A percentile compares a stretch with the other conserved stretches of the same genome.
Conservation (phyloP, 2,797 vertebrate species). For the Argya squamiceps region DNA sequence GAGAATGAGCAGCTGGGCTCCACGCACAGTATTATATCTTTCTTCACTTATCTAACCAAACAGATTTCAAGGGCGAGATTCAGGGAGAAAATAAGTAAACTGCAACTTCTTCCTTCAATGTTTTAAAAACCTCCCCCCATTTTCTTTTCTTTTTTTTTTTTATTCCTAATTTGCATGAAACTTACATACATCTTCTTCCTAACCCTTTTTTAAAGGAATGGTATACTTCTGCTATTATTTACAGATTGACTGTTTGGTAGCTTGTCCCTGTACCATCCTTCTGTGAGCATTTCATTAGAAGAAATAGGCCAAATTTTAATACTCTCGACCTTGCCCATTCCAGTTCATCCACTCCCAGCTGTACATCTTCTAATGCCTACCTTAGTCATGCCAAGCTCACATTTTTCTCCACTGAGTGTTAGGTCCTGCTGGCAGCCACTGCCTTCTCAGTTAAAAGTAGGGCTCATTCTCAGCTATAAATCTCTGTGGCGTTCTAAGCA, state of each 20-base stretch:
- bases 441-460: slow-evolving; percentile 14
- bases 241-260: not conserved
- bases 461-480: not conserved
- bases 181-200: not conserved
- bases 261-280: not conserved
- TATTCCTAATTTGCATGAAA: not conserved
- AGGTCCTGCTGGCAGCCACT: not conserved
- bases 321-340: slow-evolving; percentile 38
- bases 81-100: not conserved
- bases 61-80: not conserved
- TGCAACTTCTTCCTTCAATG: not conserved
- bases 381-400: slow-evolving; percentile 48
- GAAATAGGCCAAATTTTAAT: slow-evolving; percentile 63
- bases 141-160: not conserved
- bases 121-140: not conserved
- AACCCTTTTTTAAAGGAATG: not conserved
- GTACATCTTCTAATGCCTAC: slow-evolving; percentile 1
- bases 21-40: not conserved
- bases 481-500: not conserved
- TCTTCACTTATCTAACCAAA: not conserved
- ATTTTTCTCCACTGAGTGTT: slow-evolving; percentile 51
- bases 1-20: not conserved
- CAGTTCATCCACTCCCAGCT: slow-evolving; percentile 46
- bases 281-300: not conserved
- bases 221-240: not conserved